Evolutionary conservation across 2,113 vertebrate species (phyloP).

Genomic region (Ptilorrhoa leucosticta): DNA sequence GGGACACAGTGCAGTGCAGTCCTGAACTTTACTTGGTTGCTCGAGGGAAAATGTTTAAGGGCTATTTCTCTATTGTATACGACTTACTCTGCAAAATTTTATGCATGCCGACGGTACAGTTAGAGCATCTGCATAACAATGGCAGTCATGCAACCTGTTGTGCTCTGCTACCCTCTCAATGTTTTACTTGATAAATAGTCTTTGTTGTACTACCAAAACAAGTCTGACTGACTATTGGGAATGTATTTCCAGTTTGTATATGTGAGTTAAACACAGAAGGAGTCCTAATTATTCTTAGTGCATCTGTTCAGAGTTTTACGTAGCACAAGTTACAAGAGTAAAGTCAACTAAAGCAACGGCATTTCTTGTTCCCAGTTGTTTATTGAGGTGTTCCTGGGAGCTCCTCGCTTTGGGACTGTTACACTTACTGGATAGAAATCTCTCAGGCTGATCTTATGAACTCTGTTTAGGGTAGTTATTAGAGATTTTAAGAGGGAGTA

Average conservation of each 20-base stretch:
- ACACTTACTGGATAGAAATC: background rate
- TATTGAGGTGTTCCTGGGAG: accelerated
- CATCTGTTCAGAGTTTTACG: background rate
- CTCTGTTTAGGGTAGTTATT: background rate
- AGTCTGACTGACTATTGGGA: background rate
- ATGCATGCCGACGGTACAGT: accelerated
- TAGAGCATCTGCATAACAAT: background rate
- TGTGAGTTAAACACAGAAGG: background rate
- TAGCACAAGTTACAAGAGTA: background rate
- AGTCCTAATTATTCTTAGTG: background rate
- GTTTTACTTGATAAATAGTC: background rate
- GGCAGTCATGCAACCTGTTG: background rate
- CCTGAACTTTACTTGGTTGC: background rate
- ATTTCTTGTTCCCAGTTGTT: background rate
- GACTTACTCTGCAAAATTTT: background rate
- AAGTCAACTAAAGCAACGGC: background rate
- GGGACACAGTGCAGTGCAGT: background rate
- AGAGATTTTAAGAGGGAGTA: background rate
- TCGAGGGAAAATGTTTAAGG: background rate
- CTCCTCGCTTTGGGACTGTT: background rate
- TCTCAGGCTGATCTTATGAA: background rate
- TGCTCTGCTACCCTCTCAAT: background rate
- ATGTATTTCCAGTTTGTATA: background rate
- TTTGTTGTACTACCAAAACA: background rate
- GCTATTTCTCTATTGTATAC: accelerated